phyloP scores from a whole-genome alignment of 2,113 vertebrate species.

The Puffinus mauretanicus region DNA sequence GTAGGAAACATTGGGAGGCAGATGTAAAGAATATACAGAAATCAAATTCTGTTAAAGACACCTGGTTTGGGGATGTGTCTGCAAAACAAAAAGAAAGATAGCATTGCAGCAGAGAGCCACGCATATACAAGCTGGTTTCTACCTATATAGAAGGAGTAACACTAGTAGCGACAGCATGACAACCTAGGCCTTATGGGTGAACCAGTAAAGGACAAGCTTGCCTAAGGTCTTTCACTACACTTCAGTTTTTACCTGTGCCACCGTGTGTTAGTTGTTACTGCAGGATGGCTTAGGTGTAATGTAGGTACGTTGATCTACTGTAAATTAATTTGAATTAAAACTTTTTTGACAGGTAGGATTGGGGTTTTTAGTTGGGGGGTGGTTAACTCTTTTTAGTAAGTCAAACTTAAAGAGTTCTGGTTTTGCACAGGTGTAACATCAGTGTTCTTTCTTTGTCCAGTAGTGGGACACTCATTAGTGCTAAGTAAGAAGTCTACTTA shows the following conservation, averaged over 20 bases:
- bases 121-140: neutral
- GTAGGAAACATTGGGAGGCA: neutral
- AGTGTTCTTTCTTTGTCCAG: neutral
- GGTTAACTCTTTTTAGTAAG: neutral
- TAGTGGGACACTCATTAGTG: neutral
- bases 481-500: neutral
- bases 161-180: accelerated
- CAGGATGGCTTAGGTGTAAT: neutral
- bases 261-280: neutral
- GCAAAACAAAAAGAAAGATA: neutral
- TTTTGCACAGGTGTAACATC: neutral
- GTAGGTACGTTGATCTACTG: neutral
- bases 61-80: neutral
- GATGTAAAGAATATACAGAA: neutral
- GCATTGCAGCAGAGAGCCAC: neutral
- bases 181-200: neutral
- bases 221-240: accelerated
- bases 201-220: accelerated
- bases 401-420: neutral
- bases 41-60: neutral
- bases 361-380: neutral
- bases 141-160: accelerated
- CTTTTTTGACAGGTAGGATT: neutral
- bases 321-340: neutral
- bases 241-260: accelerated